Evolutionary conservation across 2,797 vertebrate species (phyloP).

Genomic region (Todus mexicanus): DNA sequence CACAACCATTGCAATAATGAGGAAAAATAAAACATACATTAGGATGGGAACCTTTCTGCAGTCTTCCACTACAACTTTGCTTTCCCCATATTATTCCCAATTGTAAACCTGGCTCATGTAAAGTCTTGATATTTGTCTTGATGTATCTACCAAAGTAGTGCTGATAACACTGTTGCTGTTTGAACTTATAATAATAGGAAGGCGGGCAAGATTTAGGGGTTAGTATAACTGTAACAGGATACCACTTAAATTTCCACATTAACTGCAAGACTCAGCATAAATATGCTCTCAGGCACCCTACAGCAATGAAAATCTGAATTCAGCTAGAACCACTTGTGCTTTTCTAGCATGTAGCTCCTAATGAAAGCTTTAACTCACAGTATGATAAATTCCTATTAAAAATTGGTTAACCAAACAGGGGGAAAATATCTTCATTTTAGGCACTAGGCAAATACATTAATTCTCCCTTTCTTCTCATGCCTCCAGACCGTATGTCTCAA

Average conservation of each 20-base stretch:
- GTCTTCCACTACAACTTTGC: neutral
- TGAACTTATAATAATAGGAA: neutral
- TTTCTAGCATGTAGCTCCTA: neutral
- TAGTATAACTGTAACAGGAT: neutral
- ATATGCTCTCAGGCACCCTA: neutral
- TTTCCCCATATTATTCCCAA: neutral
- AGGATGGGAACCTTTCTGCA: neutral
- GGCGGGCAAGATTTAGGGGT: neutral
- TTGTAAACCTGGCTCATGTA: neutral
- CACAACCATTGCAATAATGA: neutral
- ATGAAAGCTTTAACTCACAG: neutral
- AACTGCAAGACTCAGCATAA: neutral
- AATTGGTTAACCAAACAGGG: neutral
- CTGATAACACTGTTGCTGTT: neutral
- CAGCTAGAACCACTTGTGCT: neutral
- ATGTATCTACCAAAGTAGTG: neutral
- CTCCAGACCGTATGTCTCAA: neutral
- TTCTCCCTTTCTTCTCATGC: neutral
- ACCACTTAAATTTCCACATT: neutral
- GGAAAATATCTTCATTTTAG: slow-evolving; percentile 21
- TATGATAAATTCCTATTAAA: slow-evolving; percentile 23
- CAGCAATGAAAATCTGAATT: neutral
- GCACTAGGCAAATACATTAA: neutral
- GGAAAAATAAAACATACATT: neutral
- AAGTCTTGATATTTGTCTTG: neutral